phyloP scores from a whole-genome alignment of 2,797 vertebrate genomes.

The Manis javanica region DNA sequence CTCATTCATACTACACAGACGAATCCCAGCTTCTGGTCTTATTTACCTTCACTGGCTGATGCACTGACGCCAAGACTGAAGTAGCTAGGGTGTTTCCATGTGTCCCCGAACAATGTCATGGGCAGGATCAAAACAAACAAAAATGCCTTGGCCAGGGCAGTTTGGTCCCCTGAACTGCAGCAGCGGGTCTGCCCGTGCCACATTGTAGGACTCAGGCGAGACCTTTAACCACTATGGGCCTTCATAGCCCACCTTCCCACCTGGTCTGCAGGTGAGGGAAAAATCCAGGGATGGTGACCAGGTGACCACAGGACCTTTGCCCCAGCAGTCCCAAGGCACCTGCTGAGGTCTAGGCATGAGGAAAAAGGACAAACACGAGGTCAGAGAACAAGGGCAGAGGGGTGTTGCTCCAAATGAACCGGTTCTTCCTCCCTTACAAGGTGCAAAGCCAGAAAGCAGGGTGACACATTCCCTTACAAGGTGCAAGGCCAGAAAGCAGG shows the following conservation, averaged over 20 bases:
- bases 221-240: neutral
- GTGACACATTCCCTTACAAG: neutral
- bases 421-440: neutral
- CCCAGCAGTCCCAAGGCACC: neutral
- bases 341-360: neutral
- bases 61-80: neutral
- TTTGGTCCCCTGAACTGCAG: neutral
- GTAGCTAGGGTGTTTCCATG: neutral
- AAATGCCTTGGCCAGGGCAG: neutral
- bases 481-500: neutral
- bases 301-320: neutral
- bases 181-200: neutral
- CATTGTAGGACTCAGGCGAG: neutral
- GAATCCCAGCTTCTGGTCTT: neutral
- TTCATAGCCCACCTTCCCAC: neutral
- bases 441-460: neutral
- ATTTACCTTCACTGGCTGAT: neutral
- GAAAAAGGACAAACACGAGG: conserved; percentile 5
- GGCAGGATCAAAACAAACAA: neutral
- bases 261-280: neutral
- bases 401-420: neutral
- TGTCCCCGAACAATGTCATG: neutral
- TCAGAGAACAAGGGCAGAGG: neutral
- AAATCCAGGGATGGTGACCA: neutral
- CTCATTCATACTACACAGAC: neutral